Evolutionary conservation across 1,140 invertebrate genomes (phyloP), one percentile per base, ranked within the genome.

Genomic region (Mercenaria mercenaria): DNA sequence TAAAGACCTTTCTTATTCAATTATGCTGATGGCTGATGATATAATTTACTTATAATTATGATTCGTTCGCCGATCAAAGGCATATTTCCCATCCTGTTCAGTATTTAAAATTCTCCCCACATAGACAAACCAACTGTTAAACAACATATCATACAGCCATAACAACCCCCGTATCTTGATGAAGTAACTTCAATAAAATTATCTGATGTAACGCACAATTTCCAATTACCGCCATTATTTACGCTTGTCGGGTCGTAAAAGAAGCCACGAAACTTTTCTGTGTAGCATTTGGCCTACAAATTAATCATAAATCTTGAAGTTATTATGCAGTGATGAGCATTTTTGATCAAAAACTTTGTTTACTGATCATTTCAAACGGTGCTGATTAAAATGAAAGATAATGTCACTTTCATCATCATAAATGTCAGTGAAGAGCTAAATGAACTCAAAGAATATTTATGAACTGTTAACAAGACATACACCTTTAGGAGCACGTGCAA

Each of bases 201-300:
- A 79, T 79, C 76, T 20, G 29, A 79, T 79, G 47, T 56, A 52
- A 59, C 76, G 67, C 37, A 50, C 32, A 79, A 79, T 37, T 79
- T 79, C 29, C 47, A 52, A 79, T 79, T 52, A 79, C 26, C 29
- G 4, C 32, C 76, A 79, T 79, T 23, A 56, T 79, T 79, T 52
- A 79, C 32, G 76, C 76, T n/a, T 37, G 76, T 79, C 56, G 13
- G 34, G 15, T 79, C 26, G 37, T 79, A 41, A 52, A 79, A 59
- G 50, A 56, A 50, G 74, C 50, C 74, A 29, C 39, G 41, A 50
- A 52, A 50, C 4, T 6, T 13, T 18, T 32, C 41, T 52, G 41
- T 74, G 69, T 74, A 41, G 29, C 20, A 10, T 74, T 74, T 43
- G 47, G 8, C 67, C 23, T 72, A 41, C 6, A 76, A 76, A 50